Evolutionary conservation across 2,797 vertebrate species (phyloP).

Genomic region (Neoniphon sammara): DNA sequence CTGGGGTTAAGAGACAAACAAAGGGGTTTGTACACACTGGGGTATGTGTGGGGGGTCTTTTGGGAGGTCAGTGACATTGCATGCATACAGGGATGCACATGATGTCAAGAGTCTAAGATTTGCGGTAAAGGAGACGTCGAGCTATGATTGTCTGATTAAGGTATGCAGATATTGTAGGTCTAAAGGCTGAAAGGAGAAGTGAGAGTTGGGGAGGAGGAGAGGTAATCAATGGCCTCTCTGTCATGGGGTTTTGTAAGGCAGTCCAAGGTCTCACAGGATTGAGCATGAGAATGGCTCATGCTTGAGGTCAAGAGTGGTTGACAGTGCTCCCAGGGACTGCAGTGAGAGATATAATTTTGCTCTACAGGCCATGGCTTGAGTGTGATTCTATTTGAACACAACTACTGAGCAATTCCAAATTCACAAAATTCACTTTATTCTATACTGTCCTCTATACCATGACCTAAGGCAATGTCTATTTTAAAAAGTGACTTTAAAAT

Average conservation of each 20-base stretch:
- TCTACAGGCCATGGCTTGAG: constrained; percentile 53
- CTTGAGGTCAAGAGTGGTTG: constrained; percentile 72
- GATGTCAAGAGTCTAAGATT: constrained; percentile 51
- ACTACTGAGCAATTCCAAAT: too few relatives aligned
- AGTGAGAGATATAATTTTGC: constrained; percentile 46
- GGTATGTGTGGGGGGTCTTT: constrained; percentile 35
- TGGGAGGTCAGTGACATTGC: constrained; percentile 64
- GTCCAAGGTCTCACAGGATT: constrained; percentile 75
- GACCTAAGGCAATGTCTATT: too few relatives aligned
- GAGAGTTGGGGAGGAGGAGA: constrained; percentile 28
- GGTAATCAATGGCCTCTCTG: constrained; percentile 80
- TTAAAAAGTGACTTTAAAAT: too few relatives aligned
- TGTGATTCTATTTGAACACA: too few relatives aligned
- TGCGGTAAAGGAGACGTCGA: constrained; percentile 41
- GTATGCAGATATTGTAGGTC: constrained; percentile 58
- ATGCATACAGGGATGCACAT: constrained; percentile 65
- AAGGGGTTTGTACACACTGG: constrained; percentile 57
- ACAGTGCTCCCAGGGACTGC: constrained; percentile 66
- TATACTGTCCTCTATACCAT: too few relatives aligned
- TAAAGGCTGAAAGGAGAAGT: constrained; percentile 46
- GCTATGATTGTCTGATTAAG: constrained; percentile 49
- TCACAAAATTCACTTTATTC: too few relatives aligned
- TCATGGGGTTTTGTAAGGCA: constrained; percentile 71
- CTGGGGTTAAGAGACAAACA: constrained; percentile 57
- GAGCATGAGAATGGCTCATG: constrained; percentile 77